Evolutionary conservation across 2,797 vertebrate species (phyloP).

Genomic region (Micropoecilia bifurca): DNA sequence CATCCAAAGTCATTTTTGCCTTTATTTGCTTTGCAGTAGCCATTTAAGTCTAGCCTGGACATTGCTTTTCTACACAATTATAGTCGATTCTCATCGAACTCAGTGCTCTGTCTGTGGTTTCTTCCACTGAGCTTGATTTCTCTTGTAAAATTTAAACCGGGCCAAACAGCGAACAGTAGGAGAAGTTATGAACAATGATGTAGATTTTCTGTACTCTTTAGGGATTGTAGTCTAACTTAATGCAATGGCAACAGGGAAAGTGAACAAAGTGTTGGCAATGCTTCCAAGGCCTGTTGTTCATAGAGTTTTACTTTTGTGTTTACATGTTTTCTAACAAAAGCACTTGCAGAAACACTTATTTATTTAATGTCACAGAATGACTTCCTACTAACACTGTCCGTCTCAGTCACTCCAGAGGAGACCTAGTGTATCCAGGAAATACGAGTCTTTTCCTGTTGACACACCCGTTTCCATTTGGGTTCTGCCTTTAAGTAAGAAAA

Average conservation of each 20-base stretch:
- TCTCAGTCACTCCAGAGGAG: not conserved
- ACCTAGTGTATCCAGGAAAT: conserved; percentile 3
- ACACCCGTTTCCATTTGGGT: conserved; percentile 7
- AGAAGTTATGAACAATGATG: too few species aligned
- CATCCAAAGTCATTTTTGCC: not conserved
- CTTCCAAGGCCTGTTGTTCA: too few species aligned
- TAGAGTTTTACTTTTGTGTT: not conserved
- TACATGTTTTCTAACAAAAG: not conserved
- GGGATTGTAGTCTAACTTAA: too few species aligned
- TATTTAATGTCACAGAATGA: not conserved
- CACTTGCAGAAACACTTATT: not conserved
- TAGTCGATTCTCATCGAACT: not conserved
- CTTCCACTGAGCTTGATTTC: too few species aligned
- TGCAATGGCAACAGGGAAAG: too few species aligned
- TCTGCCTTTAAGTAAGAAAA: conserved; percentile 12
- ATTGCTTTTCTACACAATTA: too few species aligned
- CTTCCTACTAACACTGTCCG: not conserved
- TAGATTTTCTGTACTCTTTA: too few species aligned
- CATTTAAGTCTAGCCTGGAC: not conserved
- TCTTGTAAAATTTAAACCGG: too few species aligned
- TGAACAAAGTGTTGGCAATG: too few species aligned
- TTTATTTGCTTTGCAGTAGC: not conserved
- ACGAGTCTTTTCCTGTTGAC: conserved; percentile 16
- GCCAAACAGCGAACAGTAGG: too few species aligned
- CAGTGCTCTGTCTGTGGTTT: not conserved